A percentile compares a stretch with the other conserved stretches of the same genome.
These are phyloP conservation scores for Mus musculus DNA, from an alignment of 2,113 vertebrate species.

Conservation along the genomic window DNA sequence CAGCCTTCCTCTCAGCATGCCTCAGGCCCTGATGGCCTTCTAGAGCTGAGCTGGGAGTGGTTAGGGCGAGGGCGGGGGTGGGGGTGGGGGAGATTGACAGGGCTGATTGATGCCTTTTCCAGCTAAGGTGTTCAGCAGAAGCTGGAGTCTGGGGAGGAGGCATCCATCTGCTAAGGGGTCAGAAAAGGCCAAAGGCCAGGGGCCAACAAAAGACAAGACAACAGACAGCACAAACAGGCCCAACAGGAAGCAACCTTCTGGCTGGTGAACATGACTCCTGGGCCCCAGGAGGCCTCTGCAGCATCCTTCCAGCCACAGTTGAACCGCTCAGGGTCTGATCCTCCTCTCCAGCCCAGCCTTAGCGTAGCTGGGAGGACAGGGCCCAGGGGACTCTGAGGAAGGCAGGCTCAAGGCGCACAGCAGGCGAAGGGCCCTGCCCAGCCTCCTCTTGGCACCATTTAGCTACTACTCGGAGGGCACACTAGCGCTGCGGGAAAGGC, in stretches of 20 bases:
- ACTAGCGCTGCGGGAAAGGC: not conserved
- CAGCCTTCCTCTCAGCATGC: not conserved
- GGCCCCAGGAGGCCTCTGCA: not conserved
- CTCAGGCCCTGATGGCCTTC: not conserved
- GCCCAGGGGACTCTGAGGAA: not conserved
- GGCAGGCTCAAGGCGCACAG: not conserved
- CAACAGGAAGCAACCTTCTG: slow-evolving; percentile 29
- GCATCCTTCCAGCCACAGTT: slow-evolving; percentile 8
- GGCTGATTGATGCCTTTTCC: slow-evolving; percentile 42
- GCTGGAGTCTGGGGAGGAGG: not conserved
- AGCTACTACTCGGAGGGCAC: not conserved
- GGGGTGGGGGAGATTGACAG: not conserved
- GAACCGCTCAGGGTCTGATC: not conserved
- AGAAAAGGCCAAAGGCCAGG: slow-evolving; percentile 76
- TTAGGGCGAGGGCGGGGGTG: not conserved
- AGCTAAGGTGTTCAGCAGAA: slow-evolving; percentile 68
- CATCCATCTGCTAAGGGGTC: slow-evolving; percentile 36
- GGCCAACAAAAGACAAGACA: slow-evolving; percentile 3
- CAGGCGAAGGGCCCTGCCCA: not conserved
- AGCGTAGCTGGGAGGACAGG: not conserved
- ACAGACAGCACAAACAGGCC: slow-evolving; percentile 63
- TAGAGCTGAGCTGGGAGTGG: not conserved
- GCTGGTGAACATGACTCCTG: slow-evolving; percentile 49
- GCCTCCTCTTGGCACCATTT: not conserved
- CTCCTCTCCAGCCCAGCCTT: not conserved